Evolutionary conservation across 1,140 invertebrate genomes (phyloP), one percentile per base, ranked within the genome.

Genomic region (Heliconius hermathena): DNA sequence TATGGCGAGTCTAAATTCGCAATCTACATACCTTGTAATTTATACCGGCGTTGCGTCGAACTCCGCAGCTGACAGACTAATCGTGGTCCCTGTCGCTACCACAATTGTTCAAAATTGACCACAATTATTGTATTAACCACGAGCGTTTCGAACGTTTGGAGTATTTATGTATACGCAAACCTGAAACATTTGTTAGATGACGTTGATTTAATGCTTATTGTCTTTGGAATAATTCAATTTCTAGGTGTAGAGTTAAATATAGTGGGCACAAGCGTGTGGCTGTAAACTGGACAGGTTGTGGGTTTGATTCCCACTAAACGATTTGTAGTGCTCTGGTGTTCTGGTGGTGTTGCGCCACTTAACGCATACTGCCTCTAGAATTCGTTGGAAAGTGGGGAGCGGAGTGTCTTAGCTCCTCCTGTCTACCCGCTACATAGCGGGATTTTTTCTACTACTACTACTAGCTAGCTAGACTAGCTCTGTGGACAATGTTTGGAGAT

Each of bases 71-170:
- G 79, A 80, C 79, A 77, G 79, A 57, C 60, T 80, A 77, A 80
- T 80, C 76, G 76, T 22, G 29, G 78, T 76, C 52, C 11, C 78
- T 71, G 73, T 79, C 79, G 74, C 74, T 77, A 77, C 79, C 29
- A 71, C 79, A 80, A 80, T 80, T 80, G 79, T 80, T 80, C 66
- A 75, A 77, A 80, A 77, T 80, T 80, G 79, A 74, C 74, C 79
- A 76, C 79, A 71, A 80, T 80, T 77, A 77, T 77, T 52, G 52
- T 80, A 76, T 66, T 66, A 66, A 46, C 41, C 13, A 66, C 74
- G 54, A 80, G 36, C 26, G 8, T 29, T 70, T 80, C 73, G 79
- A 74, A 38, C 16, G 29, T 38, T 36, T 54, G 79, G 74, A 26
- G 54, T 80, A 77, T 80, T 80, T 80, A 80, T 77, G 74, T 77